Evolutionary conservation across 1,140 invertebrate species (phyloP), one percentile per base, ranked within the genome.

Genomic region (Papilio machaon): DNA sequence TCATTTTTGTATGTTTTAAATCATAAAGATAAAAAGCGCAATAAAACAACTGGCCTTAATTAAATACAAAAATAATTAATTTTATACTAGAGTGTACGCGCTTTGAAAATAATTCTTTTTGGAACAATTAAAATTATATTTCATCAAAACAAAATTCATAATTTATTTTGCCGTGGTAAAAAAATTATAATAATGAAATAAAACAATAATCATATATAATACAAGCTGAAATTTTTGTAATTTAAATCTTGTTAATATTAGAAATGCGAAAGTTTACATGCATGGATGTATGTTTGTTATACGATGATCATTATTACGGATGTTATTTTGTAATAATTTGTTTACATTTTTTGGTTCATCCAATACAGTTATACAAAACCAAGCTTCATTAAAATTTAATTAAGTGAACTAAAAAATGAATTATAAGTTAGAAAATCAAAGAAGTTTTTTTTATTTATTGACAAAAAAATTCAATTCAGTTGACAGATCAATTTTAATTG

Each of bases 21-120:
- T 70, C 30, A 64, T 70, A 70, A 70, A 70, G 30, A 70, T 60
- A 70, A 70, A 70, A 35, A 35, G 13, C 23, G 30, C 13, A 35
- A 70, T 35, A 23, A 23, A 30, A 35, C n/a, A 70, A 70, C 64
- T 70, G 64, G 30, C 30, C 64, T 70, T 70, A 70, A 70, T 35
- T 70, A 38, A 70, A 70, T 70, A 35, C 17, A 38, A 70, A 64
- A 23, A 64, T 64, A 64, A 35, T 38, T 70, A 35, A 30, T 8
- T 70, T 15, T 4, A 15, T 35, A 70, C 13, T 9, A 15, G 1
- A 38, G 13, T 8, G 1, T 38, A 35, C 15, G 13, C 30, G 30
- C 13, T 35, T 70, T 70, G 38, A 70, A 35, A 15, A 15, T 15
- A 10, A 70, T 11, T 64, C 5, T 64, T 64, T 9, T 70, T 19